Evolutionary conservation across 2,797 vertebrate species (phyloP).

Genomic region (Microchirus variegatus): DNA sequence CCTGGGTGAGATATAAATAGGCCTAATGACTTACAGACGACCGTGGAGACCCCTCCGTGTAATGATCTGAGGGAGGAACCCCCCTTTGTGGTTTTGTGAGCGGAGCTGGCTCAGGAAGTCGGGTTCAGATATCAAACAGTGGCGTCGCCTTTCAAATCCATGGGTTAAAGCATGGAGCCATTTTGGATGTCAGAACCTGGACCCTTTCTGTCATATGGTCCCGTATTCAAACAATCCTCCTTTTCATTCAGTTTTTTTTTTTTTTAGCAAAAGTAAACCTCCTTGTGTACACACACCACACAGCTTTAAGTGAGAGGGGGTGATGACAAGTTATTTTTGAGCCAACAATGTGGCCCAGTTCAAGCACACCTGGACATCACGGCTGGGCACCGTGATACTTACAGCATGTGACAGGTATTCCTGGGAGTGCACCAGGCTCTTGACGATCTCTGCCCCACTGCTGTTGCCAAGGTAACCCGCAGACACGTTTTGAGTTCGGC

Average conservation of each 20-base stretch:
- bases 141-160: slow-evolving; percentile 42
- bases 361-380: slow-evolving; percentile 53
- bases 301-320: neutral
- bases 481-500: slow-evolving; percentile 75
- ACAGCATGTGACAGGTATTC: slow-evolving; percentile 85
- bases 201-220: slow-evolving; percentile 43
- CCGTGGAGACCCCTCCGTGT: slow-evolving; percentile 48
- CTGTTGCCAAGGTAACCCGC: slow-evolving; percentile 73
- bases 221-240: slow-evolving; percentile 49
- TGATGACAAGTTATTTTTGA: slow-evolving; percentile 42
- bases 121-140: slow-evolving; percentile 66
- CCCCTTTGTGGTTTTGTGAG: slow-evolving; percentile 60
- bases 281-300: slow-evolving; percentile 33
- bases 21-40: slow-evolving; percentile 70
- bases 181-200: slow-evolving; percentile 40
- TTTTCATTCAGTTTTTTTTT: slow-evolving; percentile 49
- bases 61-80: slow-evolving; percentile 56
- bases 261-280: slow-evolving; percentile 27
- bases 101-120: slow-evolving; percentile 40
- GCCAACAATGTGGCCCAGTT: slow-evolving; percentile 44
- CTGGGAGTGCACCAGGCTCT: slow-evolving; percentile 71
- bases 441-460: slow-evolving; percentile 73
- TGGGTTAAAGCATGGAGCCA: slow-evolving; percentile 34
- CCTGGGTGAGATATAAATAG: slow-evolving; percentile 60
- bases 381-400: slow-evolving; percentile 71